Conservation (phyloP, 2,113 vertebrate species). For the Ivindomyrus marchei region DNA sequence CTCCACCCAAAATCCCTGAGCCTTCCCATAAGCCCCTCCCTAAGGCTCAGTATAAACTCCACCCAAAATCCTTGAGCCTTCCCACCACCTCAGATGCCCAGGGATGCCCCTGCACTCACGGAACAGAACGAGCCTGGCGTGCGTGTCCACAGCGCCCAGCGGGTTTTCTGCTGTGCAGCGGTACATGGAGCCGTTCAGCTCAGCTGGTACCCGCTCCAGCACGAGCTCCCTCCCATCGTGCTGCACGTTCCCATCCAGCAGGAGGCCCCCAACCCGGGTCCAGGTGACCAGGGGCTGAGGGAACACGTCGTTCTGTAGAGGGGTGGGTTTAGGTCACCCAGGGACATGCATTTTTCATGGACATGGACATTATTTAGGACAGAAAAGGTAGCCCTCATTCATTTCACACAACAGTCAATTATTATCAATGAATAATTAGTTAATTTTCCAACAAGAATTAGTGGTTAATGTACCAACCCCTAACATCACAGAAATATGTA, state of each 20-base stretch:
- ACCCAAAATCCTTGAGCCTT: not conserved
- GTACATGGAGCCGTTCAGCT: slow-evolving; percentile 81
- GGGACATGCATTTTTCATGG: not conserved
- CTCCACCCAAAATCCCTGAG: not conserved
- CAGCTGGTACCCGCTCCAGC: slow-evolving; percentile 71
- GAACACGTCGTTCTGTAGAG: slow-evolving; percentile 73
- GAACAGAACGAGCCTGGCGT: slow-evolving; percentile 78
- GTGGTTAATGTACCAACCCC: not conserved
- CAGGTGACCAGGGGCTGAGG: slow-evolving; percentile 82
- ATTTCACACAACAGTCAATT: not conserved
- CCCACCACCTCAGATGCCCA: not conserved
- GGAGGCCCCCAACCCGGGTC: slow-evolving; percentile 73
- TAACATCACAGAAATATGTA: not conserved
- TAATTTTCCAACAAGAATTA: not conserved
- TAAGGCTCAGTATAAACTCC: not conserved
- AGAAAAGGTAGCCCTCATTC: not conserved
- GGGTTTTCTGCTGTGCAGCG: slow-evolving; percentile 83
- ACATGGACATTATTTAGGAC: not conserved
- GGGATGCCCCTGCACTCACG: slow-evolving; percentile 48
- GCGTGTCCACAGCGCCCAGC: slow-evolving; percentile 75
- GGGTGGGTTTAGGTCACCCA: not conserved
- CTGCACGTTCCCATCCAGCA: slow-evolving; percentile 70
- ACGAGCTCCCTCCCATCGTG: slow-evolving; percentile 70
- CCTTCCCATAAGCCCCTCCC: not conserved
- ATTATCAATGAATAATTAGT: not conserved